Percentiles rank a stretch among this genome's conserved stretches.
These are phyloP conservation scores for Illadopsis cleaveri DNA, from an alignment of 2,113 vertebrate species.

Conservation along the genomic window DNA sequence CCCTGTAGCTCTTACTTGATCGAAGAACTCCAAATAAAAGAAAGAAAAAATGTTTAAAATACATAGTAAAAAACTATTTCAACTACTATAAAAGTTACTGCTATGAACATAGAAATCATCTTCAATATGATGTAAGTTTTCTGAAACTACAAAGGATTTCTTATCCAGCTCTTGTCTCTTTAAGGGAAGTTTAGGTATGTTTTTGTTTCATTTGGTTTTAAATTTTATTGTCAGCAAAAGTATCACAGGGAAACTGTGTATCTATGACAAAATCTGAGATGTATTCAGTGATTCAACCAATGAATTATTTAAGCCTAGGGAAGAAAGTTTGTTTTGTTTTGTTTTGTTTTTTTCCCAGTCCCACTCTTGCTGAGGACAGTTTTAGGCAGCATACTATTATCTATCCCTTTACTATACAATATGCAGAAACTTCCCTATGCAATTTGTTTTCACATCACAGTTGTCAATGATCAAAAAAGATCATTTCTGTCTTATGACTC, in stretches of 20 bases:
- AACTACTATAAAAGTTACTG: background rate
- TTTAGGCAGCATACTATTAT: constrained; percentile 3
- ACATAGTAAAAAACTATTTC: constrained; percentile 29
- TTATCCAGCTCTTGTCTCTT: constrained; percentile 20
- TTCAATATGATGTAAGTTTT: background rate
- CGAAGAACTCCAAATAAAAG: constrained; percentile 41
- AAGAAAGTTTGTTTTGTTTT: background rate
- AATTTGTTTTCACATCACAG: constrained; percentile 45
- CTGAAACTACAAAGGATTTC: background rate
- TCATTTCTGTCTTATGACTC: constrained; percentile 4
- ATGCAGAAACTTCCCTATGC: background rate
- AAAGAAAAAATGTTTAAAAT: constrained; percentile 22
- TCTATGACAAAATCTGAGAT: constrained; percentile 21
- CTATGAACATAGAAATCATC: background rate
- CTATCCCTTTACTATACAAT: background rate
- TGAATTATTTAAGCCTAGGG: constrained; percentile 31
- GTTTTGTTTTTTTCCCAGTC: background rate
- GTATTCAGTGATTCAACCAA: constrained; percentile 36
- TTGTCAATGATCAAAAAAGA: background rate
- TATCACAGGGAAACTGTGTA: constrained; percentile 35
- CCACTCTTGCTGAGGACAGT: background rate
- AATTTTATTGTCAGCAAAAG: constrained; percentile 30
- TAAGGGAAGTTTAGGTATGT: background rate
- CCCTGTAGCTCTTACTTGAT: constrained; percentile 31
- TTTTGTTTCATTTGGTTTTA: constrained; percentile 36